Evolutionary conservation across 2,797 vertebrate species (phyloP).

Genomic region (Arctocebus calabarensis): DNA sequence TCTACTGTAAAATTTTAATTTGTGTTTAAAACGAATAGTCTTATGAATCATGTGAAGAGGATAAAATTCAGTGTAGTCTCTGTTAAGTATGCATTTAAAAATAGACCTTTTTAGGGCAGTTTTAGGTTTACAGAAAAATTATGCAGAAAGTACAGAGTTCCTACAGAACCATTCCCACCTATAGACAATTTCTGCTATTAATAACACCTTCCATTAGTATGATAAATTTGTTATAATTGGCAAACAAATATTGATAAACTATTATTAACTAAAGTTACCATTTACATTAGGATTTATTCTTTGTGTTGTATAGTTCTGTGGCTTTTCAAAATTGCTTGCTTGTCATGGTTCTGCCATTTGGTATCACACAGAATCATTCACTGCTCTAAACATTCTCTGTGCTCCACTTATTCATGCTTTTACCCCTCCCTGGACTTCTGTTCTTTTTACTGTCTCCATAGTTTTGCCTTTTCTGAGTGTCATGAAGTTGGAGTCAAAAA

Average conservation of each 20-base stretch:
- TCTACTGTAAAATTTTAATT: slow-evolving; percentile 35
- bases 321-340: slow-evolving; percentile 10
- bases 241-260: neutral
- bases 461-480: slow-evolving; percentile 26
- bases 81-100: slow-evolving; percentile 59
- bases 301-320: neutral
- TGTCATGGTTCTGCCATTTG: neutral
- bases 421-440: neutral
- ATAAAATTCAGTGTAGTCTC: slow-evolving; percentile 53
- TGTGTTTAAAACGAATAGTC: slow-evolving; percentile 52
- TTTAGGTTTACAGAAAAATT: slow-evolving; percentile 59
- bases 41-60: slow-evolving; percentile 45
- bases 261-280: neutral
- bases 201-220: neutral
- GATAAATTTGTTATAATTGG: neutral
- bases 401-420: neutral
- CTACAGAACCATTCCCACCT: neutral
- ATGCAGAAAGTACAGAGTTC: slow-evolving; percentile 45
- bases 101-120: slow-evolving; percentile 16
- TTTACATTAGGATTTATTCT: neutral
- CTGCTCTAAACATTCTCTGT: neutral
- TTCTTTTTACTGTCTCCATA: neutral
- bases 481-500: neutral
- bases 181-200: neutral
- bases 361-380: neutral